phyloP scores from a whole-genome alignment of 2,888 invertebrate genomes.

The Dexiosoma caninum region DNA sequence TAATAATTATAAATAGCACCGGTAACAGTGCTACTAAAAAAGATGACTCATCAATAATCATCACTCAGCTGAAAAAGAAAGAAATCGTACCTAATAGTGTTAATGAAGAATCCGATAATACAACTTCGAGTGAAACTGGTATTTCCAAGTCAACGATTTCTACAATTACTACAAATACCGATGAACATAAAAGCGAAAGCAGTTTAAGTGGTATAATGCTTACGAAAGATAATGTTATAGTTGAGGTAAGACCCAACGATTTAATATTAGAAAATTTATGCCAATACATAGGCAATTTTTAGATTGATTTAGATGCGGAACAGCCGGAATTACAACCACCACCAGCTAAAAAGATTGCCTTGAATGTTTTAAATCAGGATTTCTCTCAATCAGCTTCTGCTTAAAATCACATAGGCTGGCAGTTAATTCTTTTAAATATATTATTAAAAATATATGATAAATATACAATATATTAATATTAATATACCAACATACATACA shows the following conservation, averaged over 20 bases:
- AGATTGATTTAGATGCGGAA: conserved; percentile 71
- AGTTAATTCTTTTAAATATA: conserved; percentile 22
- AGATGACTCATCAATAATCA: conserved; percentile 47
- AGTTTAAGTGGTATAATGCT: conserved; percentile 58
- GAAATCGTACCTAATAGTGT: conserved; percentile 66
- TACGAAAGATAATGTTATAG: conserved; percentile 68
- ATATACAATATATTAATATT: conserved; percentile 31
- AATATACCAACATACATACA: too few species aligned
- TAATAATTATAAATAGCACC: conserved; percentile 34
- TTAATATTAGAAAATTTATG: too few species aligned
- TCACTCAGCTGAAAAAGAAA: conserved; percentile 44
- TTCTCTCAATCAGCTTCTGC: conserved; percentile 63
- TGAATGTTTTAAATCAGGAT: conserved; percentile 63
- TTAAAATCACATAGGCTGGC: conserved; percentile 27
- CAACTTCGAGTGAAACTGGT: conserved; percentile 67
- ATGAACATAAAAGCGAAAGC: conserved; percentile 65
- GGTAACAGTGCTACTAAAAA: conserved; percentile 51
- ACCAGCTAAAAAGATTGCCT: conserved; percentile 66
- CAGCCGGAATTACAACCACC: conserved; percentile 67
- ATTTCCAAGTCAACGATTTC: conserved; percentile 64
- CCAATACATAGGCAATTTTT: not conserved
- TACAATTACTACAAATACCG: conserved; percentile 49
- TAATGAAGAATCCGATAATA: conserved; percentile 76
- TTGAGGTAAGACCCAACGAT: conserved; percentile 67
- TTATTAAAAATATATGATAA: conserved; percentile 20